phyloP scores from a whole-genome alignment of 1,140 invertebrate species.

The Araneus ventricosus region DNA sequence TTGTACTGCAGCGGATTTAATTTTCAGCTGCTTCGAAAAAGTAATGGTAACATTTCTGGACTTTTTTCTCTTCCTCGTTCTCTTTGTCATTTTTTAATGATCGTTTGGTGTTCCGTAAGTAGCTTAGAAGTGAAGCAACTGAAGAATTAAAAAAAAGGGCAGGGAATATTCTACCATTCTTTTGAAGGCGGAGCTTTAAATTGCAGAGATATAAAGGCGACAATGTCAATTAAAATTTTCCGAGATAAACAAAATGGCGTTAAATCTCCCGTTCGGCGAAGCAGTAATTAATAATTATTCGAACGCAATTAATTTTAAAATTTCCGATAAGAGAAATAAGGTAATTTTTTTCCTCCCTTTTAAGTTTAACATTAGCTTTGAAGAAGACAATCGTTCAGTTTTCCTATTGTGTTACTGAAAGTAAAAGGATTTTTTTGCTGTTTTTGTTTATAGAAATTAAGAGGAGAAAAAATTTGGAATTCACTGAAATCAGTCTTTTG shows the following conservation, averaged over 20 bases:
- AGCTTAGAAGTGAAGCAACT: constrained; percentile 11
- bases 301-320: constrained; percentile 26
- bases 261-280: background rate
- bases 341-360: background rate
- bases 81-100: constrained; percentile 20
- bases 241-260: background rate
- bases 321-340: background rate
- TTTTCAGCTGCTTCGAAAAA: background rate
- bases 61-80: background rate
- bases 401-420: background rate
- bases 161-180: background rate
- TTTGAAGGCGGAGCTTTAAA: background rate
- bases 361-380: background rate
- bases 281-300: constrained; percentile 7
- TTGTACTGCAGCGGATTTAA: background rate
- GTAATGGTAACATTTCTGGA: background rate
- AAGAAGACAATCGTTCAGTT: background rate
- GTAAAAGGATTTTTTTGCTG: background rate
- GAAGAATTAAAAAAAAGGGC: background rate
- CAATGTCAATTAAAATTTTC: constrained; percentile 44
- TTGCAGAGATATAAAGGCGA: background rate
- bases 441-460: background rate
- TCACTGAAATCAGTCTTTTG: background rate
- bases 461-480: background rate
- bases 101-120: background rate